Percentiles rank a stretch among this genome's conserved stretches.
Conservation (phyloP, 2,797 vertebrate genomes). For the Buphagus erythrorhynchus region DNA sequence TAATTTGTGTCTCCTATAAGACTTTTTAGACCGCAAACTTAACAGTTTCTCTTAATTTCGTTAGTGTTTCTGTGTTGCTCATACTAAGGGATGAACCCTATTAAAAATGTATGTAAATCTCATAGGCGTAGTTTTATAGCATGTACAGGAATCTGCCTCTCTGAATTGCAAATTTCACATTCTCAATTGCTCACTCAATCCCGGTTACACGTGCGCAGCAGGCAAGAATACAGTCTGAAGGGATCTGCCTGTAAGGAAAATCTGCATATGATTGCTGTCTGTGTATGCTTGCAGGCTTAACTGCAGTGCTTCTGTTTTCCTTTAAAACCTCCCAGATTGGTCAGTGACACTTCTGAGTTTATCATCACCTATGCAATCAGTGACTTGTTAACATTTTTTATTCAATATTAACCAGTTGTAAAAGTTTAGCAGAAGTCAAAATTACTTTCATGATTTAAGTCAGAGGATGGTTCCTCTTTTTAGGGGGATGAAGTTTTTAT, state of each 20-base stretch:
- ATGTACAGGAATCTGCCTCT: not conserved
- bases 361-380: not conserved
- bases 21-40: not conserved
- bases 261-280: not conserved
- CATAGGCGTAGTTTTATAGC: not conserved
- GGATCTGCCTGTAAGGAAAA: not conserved
- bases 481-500: not conserved
- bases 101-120: not conserved
- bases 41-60: not conserved
- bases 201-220: accelerated
- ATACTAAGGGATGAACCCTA: not conserved
- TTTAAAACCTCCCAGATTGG: not conserved
- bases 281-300: not conserved
- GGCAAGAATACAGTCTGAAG: not conserved
- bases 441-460: not conserved
- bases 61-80: not conserved
- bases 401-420: not conserved
- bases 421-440: not conserved
- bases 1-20: not conserved
- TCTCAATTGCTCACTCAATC: accelerated
- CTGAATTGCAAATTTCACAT: not conserved
- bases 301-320: not conserved
- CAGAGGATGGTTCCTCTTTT: not conserved
- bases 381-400: not conserved
- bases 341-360: not conserved